Evolutionary conservation across 2,113 vertebrate species (phyloP).

Genomic region (Bos javanicus): DNA sequence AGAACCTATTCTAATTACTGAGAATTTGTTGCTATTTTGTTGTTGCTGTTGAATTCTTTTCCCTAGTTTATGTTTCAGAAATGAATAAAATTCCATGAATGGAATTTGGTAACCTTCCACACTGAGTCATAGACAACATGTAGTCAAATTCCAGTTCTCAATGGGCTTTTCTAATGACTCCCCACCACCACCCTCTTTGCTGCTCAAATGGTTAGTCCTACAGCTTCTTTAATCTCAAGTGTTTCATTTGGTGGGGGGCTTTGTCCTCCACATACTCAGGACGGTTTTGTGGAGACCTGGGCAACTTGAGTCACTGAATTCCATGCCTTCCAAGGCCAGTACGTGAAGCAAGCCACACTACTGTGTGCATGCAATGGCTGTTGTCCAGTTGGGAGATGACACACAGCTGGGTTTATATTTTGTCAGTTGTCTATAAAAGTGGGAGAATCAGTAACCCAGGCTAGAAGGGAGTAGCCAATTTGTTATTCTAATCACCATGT

Average conservation of each 20-base stretch:
- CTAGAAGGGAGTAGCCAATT: background rate
- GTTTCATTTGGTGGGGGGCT: background rate
- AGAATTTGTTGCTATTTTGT: background rate
- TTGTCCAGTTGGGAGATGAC: background rate
- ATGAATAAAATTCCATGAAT: background rate
- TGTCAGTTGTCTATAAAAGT: background rate
- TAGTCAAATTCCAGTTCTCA: background rate
- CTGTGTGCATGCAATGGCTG: background rate
- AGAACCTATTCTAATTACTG: background rate
- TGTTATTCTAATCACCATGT: background rate
- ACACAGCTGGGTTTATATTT: background rate
- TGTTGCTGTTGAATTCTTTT: background rate
- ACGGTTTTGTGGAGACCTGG: background rate
- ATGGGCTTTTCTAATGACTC: background rate
- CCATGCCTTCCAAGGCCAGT: background rate
- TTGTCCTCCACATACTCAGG: background rate
- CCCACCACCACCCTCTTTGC: background rate
- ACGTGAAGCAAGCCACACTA: background rate
- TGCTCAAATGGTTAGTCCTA: background rate
- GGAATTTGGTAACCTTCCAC: background rate
- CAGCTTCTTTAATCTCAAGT: background rate
- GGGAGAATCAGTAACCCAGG: background rate
- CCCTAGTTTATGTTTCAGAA: background rate
- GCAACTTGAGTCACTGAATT: background rate
- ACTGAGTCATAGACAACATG: background rate